Percentiles rank a stretch among this genome's conserved stretches.
These are phyloP conservation scores for Amia ocellicauda DNA, from an alignment of 2,113 vertebrate species.

Conservation along the genomic window DNA sequence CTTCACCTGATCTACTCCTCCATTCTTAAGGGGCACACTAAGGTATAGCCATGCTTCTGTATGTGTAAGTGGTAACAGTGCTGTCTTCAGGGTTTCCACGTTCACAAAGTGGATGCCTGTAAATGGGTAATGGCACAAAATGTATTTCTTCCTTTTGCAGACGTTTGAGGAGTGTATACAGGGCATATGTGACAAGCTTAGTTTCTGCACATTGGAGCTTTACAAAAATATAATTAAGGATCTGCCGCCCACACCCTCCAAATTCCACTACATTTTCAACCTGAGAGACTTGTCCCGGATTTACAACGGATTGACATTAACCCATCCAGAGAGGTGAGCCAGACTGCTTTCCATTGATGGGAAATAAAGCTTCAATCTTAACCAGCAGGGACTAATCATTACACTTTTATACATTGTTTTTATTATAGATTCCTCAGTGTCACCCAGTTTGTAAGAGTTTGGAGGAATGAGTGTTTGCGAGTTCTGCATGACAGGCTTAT, in stretches of 20 bases:
- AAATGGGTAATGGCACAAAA: neutral
- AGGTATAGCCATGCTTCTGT: slow-evolving; percentile 68
- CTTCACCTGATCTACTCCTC: slow-evolving; percentile 84
- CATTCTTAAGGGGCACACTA: slow-evolving; percentile 84
- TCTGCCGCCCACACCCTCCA: slow-evolving; percentile 90
- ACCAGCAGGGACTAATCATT: neutral
- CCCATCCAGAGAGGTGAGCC: slow-evolving; percentile 75
- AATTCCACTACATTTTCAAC: slow-evolving; percentile 98
- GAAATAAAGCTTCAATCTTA: neutral
- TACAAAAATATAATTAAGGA: slow-evolving; percentile 80
- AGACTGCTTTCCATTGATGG: too few species aligned
- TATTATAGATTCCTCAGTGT: slow-evolving; percentile 75
- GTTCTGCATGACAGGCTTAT: slow-evolving; percentile 93
- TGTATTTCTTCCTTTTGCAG: slow-evolving; percentile 51
- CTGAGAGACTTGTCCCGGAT: slow-evolving; percentile 87
- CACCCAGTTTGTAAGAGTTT: slow-evolving; percentile 86
- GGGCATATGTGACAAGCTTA: slow-evolving; percentile 72
- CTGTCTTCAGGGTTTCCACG: neutral
- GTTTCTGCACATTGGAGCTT: slow-evolving; percentile 79
- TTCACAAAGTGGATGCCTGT: neutral
- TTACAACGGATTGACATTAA: slow-evolving; percentile 82
- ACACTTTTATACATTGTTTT: neutral
- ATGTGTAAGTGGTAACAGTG: too few species aligned
- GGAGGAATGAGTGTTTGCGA: slow-evolving; percentile 93
- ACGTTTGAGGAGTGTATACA: slow-evolving; percentile 69